Conservation (phyloP, 2,888 invertebrate species). For the Tiphia femorata region DNA sequence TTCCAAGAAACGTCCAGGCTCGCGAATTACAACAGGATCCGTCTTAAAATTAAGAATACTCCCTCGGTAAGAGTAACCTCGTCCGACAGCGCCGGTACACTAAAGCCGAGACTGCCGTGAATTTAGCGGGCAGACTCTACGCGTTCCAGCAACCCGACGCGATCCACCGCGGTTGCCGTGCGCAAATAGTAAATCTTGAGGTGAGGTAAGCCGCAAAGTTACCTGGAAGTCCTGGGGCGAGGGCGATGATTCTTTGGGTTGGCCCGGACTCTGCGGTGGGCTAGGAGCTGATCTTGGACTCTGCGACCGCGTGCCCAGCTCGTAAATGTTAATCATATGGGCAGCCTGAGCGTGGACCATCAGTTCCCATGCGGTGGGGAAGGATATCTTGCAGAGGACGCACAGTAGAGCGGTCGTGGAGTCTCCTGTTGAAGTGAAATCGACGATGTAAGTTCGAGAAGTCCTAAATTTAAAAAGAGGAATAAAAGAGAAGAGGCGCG, state of each 20-base stretch:
- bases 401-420: conserved; percentile 73
- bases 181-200: conserved; percentile 15
- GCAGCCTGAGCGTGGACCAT: conserved; percentile 79
- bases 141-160: no score
- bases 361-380: conserved; percentile 77
- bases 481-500: no score
- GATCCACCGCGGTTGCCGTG: neutral
- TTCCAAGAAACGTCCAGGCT: no score
- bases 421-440: conserved; percentile 42
- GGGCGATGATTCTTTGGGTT: conserved; percentile 57
- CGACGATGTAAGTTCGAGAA: no score
- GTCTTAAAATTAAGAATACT: no score
- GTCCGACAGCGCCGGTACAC: no score
- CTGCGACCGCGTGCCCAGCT: conserved; percentile 70
- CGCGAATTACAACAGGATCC: no score
- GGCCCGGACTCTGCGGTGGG: conserved; percentile 56
- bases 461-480: no score
- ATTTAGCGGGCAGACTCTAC: no score
- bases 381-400: conserved; percentile 77
- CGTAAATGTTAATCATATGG: conserved; percentile 78
- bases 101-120: no score
- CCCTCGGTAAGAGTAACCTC: no score
- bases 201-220: neutral
- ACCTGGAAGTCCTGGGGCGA: conserved; percentile 53
- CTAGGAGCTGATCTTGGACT: conserved; percentile 58